These are phyloP conservation scores for Streptopelia turtur DNA, from an alignment of 2,797 vertebrate species.

Conservation along the genomic window DNA sequence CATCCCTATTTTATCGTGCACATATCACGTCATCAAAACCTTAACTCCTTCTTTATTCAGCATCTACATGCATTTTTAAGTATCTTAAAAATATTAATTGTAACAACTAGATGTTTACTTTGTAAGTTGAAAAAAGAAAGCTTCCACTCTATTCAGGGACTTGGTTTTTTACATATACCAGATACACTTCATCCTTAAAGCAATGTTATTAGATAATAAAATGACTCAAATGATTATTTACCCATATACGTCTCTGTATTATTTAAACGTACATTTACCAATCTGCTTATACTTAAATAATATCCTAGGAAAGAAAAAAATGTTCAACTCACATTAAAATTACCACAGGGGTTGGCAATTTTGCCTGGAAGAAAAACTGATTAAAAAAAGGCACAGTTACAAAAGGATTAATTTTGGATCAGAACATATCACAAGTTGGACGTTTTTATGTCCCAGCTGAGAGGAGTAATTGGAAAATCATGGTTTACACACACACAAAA, in stretches of 20 bases:
- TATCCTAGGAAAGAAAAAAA: background rate
- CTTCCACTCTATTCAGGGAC: background rate
- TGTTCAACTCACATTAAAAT: background rate
- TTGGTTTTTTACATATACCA: background rate
- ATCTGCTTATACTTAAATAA: background rate
- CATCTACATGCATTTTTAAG: background rate
- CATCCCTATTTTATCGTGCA: background rate
- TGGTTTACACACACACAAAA: conserved; percentile 33
- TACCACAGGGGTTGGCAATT: background rate
- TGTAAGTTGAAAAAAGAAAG: background rate
- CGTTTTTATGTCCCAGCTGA: conserved; percentile 64
- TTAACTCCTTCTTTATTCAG: background rate
- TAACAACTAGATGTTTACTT: background rate
- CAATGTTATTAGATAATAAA: background rate
- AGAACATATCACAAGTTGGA: conserved; percentile 39
- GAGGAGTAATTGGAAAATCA: conserved; percentile 75
- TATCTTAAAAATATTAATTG: background rate
- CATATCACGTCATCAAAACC: background rate
- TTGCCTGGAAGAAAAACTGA: conserved; percentile 29
- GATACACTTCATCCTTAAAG: background rate
- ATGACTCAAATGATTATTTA: background rate
- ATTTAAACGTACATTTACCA: background rate
- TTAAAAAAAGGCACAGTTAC: conserved; percentile 60
- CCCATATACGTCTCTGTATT: background rate
- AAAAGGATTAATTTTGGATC: conserved; percentile 67